phyloP scores from a whole-genome alignment of 2,113 vertebrate species.

The Struthidea cinerea region DNA sequence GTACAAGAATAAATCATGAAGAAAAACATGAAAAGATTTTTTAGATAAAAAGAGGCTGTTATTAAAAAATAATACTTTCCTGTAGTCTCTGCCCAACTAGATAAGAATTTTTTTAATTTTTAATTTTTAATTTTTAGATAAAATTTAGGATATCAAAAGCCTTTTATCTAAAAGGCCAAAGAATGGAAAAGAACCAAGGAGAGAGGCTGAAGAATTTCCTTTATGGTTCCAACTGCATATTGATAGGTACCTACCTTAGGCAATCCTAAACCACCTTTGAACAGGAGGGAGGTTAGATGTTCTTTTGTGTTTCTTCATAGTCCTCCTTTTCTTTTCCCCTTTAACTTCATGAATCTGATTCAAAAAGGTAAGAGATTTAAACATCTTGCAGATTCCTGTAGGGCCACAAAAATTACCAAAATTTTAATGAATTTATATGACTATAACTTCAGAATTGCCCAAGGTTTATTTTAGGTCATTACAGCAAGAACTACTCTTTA shows the following conservation, averaged over 20 bases:
- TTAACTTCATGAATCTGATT: neutral
- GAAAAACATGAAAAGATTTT: rapidly evolving
- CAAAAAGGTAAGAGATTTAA: neutral
- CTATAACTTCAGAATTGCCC: neutral
- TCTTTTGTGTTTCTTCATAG: neutral
- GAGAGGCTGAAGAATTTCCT: neutral
- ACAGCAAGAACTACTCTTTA: neutral
- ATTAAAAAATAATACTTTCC: neutral
- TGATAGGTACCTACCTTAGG: neutral
- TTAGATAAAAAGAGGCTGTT: neutral
- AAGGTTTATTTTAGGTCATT: neutral
- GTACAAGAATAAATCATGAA: neutral
- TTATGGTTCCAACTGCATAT: neutral
- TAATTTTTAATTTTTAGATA: neutral
- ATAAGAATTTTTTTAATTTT: neutral
- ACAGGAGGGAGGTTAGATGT: neutral
- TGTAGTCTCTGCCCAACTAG: neutral
- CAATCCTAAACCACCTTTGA: neutral
- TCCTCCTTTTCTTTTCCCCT: too few relatives aligned
- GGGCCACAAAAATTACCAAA: neutral
- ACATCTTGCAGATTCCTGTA: neutral
- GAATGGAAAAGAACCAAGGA: neutral
- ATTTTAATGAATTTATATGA: neutral
- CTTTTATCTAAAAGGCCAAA: neutral
- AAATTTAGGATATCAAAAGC: neutral